A percentile compares a stretch with the other conserved stretches of the same genome.
Evolutionary conservation across 2,113 vertebrate genomes (phyloP).

Genomic region (Suricata suricatta): DNA sequence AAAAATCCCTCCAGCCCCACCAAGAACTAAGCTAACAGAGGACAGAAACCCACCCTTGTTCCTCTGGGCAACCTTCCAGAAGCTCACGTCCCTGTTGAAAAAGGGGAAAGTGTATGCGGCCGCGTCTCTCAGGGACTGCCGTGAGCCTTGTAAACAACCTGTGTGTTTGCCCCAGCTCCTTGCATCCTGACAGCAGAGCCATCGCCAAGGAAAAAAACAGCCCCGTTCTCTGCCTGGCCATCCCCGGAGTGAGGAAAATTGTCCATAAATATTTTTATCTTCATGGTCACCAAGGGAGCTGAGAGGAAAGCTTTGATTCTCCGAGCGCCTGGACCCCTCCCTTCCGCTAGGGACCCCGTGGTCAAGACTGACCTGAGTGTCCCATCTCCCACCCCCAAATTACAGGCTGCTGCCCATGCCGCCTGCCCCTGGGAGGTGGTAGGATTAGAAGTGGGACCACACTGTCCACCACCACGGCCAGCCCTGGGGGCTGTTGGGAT

Average conservation of each 20-base stretch:
- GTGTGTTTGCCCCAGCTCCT: slow-evolving; percentile 66
- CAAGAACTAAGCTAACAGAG: slow-evolving; percentile 65
- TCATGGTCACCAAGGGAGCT: slow-evolving; percentile 66
- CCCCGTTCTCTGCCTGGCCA: slow-evolving; percentile 49
- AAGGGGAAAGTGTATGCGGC: slow-evolving; percentile 34
- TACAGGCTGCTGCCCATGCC: slow-evolving; percentile 55
- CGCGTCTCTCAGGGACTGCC: slow-evolving; percentile 39
- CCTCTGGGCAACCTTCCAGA: slow-evolving; percentile 44
- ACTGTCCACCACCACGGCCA: not conserved
- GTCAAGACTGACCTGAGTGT: slow-evolving; percentile 51
- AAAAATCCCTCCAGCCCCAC: slow-evolving; percentile 39
- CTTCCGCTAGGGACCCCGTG: slow-evolving; percentile 60
- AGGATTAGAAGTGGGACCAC: slow-evolving; percentile 30
- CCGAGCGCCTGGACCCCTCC: slow-evolving; percentile 63
- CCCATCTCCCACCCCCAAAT: slow-evolving; percentile 69
- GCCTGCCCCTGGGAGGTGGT: slow-evolving; percentile 56
- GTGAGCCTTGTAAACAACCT: slow-evolving; percentile 67
- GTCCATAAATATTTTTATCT: slow-evolving; percentile 80
- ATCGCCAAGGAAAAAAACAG: slow-evolving; percentile 66
- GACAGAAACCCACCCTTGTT: slow-evolving; percentile 70
- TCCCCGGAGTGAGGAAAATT: slow-evolving; percentile 69
- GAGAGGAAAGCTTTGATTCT: slow-evolving; percentile 77
- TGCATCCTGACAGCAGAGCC: slow-evolving; percentile 46
- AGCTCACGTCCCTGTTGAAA: slow-evolving; percentile 48
- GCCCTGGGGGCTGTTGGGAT: not conserved